Evolutionary conservation across 2,797 vertebrate species (phyloP).

Genomic region (Manis javanica): DNA sequence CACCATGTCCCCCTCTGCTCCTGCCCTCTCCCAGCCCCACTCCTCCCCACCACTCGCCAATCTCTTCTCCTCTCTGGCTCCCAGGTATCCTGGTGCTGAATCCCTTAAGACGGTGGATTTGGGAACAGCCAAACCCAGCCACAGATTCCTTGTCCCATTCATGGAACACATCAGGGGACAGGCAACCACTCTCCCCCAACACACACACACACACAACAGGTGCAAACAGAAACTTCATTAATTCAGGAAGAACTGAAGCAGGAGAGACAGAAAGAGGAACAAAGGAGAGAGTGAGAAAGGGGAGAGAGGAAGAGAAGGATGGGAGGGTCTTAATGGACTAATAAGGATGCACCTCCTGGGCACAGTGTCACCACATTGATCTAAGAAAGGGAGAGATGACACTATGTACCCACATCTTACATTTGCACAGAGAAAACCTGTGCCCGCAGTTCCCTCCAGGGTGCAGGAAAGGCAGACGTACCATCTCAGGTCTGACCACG

Average conservation of each 20-base stretch:
- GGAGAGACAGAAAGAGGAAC: background rate
- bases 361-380: too few relatives aligned
- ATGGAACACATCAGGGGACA: background rate
- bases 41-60: background rate
- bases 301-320: background rate
- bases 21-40: too few relatives aligned
- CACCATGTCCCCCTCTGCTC: fast-evolving
- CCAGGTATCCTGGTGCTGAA: background rate
- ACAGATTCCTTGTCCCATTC: background rate
- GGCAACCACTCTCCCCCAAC: background rate
- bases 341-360: too few relatives aligned
- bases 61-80: background rate
- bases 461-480: background rate
- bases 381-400: too few relatives aligned
- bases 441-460: background rate
- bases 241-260: background rate
- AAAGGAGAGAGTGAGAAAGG: background rate
- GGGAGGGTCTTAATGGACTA: too few relatives aligned
- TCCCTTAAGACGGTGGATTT: background rate
- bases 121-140: background rate
- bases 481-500: background rate
- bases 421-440: background rate
- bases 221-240: background rate
- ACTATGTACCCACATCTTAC: background rate
- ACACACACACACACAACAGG: too few relatives aligned